Evolutionary conservation across 1,140 invertebrate species (phyloP).

Genomic region (Penaeus japonicus): DNA sequence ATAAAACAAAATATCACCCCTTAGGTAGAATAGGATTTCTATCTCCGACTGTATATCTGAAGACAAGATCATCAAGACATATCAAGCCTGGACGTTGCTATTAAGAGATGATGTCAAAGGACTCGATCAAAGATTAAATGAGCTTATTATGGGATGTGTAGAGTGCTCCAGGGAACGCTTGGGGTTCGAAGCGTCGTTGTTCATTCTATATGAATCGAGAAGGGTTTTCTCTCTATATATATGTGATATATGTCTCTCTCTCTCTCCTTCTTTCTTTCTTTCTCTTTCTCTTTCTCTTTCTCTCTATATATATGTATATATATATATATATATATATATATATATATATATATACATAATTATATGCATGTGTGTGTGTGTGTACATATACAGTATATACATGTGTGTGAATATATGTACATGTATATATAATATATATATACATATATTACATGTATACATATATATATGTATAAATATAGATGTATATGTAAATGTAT

Average conservation of each 20-base stretch:
- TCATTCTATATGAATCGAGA: too few relatives aligned
- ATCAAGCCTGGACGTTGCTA: too few relatives aligned
- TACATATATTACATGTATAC: neutral
- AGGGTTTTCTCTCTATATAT: neutral
- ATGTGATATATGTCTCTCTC: neutral
- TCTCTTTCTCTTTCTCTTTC: neutral
- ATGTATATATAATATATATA: too few relatives aligned
- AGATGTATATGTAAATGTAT: neutral
- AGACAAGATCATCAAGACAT: too few relatives aligned
- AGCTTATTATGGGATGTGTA: too few relatives aligned
- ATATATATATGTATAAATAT: neutral
- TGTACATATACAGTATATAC: neutral
- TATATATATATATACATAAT: neutral
- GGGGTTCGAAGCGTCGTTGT: too few relatives aligned
- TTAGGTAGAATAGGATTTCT: too few relatives aligned
- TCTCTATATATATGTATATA: neutral
- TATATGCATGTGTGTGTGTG: neutral
- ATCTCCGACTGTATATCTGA: too few relatives aligned
- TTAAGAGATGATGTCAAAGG: too few relatives aligned
- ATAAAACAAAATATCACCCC: too few relatives aligned
- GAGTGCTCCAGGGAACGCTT: too few relatives aligned
- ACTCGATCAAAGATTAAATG: too few relatives aligned
- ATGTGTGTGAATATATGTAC: neutral
- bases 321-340: neutral
- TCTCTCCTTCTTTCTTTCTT: neutral